Evolutionary conservation across 2,113 vertebrate species (phyloP).

Genomic region (Osmerus eperlanus): DNA sequence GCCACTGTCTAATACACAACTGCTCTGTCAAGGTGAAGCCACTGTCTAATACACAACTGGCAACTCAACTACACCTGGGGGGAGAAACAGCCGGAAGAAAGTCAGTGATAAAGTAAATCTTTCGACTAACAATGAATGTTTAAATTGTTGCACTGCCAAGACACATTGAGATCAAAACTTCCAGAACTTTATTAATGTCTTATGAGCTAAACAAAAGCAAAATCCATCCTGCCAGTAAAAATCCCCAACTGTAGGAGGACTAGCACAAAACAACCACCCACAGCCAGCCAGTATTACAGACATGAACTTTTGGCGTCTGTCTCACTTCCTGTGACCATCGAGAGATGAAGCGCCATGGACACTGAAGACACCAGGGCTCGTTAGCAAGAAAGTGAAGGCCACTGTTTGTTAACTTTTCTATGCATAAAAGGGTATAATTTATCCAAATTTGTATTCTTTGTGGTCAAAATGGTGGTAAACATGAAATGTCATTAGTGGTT

Average conservation of each 20-base stretch:
- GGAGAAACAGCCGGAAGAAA: too few species aligned
- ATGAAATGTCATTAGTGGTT: neutral
- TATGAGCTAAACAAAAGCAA: slow-evolving; percentile 46
- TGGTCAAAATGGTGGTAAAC: slow-evolving; percentile 36
- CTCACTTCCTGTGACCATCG: slow-evolving; percentile 31
- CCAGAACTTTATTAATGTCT: slow-evolving; percentile 68
- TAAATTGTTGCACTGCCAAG: too few species aligned
- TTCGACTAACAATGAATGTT: too few species aligned
- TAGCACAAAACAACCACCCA: slow-evolving; percentile 39
- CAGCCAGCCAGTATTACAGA: slow-evolving; percentile 4
- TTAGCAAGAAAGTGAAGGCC: slow-evolving; percentile 56
- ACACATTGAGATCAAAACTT: slow-evolving; percentile 57
- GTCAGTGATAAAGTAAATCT: too few species aligned
- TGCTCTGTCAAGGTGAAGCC: too few species aligned
- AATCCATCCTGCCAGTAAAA: slow-evolving; percentile 44
- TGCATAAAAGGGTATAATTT: slow-evolving; percentile 21
- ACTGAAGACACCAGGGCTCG: slow-evolving; percentile 44
- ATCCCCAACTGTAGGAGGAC: slow-evolving; percentile 49
- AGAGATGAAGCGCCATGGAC: slow-evolving; percentile 36
- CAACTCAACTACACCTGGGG: too few species aligned
- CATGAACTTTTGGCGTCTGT: slow-evolving; percentile 21
- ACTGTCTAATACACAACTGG: too few species aligned
- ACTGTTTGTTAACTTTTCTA: slow-evolving; percentile 49
- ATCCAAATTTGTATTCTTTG: slow-evolving; percentile 39
- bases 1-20: too few species aligned